phyloP scores from a whole-genome alignment of 2,113 vertebrate species.

The Zonotrichia leucophrys region DNA sequence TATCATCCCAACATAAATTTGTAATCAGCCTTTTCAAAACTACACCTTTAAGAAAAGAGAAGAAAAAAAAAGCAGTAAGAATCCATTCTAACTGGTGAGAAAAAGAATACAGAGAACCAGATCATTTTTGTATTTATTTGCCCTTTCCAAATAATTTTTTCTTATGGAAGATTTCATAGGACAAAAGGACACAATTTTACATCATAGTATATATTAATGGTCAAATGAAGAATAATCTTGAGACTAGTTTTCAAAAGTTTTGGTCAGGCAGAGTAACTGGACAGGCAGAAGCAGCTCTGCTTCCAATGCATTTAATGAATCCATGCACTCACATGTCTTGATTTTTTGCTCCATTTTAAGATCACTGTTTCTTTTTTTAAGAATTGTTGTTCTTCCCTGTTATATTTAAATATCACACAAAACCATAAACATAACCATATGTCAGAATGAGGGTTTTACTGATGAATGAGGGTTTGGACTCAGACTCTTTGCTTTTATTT shows the following conservation, averaged over 20 bases:
- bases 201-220: background rate
- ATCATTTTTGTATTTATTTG: background rate
- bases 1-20: background rate
- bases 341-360: conserved; percentile 21
- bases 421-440: conserved; percentile 78
- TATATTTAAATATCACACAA: conserved; percentile 76
- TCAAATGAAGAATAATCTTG: background rate
- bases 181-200: background rate
- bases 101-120: background rate
- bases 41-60: background rate
- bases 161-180: background rate
- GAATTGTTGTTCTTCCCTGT: conserved; percentile 50
- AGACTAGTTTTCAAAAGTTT: background rate
- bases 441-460: conserved; percentile 57
- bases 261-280: background rate
- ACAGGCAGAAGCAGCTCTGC: background rate
- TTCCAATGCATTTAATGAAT: background rate
- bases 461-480: conserved; percentile 59
- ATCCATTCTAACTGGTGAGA: background rate
- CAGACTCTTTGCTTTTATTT: conserved; percentile 40
- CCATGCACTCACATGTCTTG: background rate
- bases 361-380: background rate
- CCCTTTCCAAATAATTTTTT: background rate
- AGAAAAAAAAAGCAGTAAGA: background rate
- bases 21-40: background rate